Evolutionary conservation across 2,113 vertebrate species (phyloP), one percentile per base, ranked within the genome.

Genomic region (Oxygymnocypris stewartii): DNA sequence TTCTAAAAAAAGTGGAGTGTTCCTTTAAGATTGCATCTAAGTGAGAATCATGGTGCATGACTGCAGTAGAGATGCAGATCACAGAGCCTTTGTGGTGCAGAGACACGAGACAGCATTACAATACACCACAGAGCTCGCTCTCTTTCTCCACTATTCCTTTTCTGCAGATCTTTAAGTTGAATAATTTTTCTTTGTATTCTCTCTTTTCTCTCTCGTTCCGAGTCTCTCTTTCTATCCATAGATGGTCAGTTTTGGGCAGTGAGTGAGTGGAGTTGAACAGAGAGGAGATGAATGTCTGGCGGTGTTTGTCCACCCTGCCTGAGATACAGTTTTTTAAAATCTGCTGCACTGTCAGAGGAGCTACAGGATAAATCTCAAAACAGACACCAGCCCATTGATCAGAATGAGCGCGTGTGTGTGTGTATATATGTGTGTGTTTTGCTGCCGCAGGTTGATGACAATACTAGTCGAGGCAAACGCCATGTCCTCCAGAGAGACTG

Each of bases 321-420:
- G 88, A 86, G 65, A 86, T 86, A 86, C 76, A 79, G 82, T 76
- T 51, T 82, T 67, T 87, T 81, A 78, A 78, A 85, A 82, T 37
- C 54, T 2, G 35, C 80, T 14, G 44, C 65, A 47, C 59, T 80
- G 81, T 84, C 59, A 49, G 54, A 47, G 42, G 2, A n/a, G 82
- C n/a, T 74, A 18, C 47, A 42, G 79, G 74, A 87, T 87, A 87
- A 87, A 89, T 87, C 76, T 85, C 47, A 63, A 23, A 25, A 49
- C 31, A 28, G 47, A 82, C 73, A 78, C 20, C 84, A 79, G 35
- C n/a, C 40, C 73, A 87, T 89, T 89, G 85, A 84, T 78, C 85
- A 90, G 40, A 76, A 20, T 2, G 11, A 59, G 28, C 35, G 42
- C 76, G 40, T 40, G 20, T 73, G 78, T 57, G 61, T 79, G 44